These are phyloP conservation scores for Yasuhikotakia modesta DNA, from an alignment of 2,797 vertebrate species.

Conservation along the genomic window DNA sequence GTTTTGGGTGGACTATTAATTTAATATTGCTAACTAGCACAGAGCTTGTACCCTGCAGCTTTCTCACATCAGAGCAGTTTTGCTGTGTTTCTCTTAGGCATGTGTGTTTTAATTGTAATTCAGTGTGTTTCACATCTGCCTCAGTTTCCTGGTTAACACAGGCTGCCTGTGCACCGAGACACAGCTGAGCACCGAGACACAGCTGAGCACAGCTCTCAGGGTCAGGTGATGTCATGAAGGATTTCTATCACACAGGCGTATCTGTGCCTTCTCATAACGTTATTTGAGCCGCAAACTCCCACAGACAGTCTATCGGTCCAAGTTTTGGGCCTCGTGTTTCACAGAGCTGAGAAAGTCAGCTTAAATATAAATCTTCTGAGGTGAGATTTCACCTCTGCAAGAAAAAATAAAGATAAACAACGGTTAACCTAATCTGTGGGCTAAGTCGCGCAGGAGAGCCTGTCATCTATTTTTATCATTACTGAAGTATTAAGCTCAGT, in stretches of 20 bases:
- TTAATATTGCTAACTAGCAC: too few relatives aligned
- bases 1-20: too few relatives aligned
- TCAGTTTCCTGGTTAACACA: constrained; percentile 77
- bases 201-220: constrained; percentile 73
- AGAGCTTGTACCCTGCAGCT: not conserved
- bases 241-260: constrained; percentile 55
- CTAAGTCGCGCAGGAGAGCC: not conserved
- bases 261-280: too few relatives aligned
- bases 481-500: constrained; percentile 15
- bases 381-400: not conserved
- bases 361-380: constrained; percentile 18
- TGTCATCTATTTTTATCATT: constrained; percentile 9
- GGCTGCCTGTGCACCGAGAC: constrained; percentile 71
- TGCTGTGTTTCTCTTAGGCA: constrained; percentile 67
- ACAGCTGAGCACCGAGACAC: constrained; percentile 73
- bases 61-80: constrained; percentile 46
- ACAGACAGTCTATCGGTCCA: not conserved
- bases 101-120: constrained; percentile 79
- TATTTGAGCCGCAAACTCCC: constrained; percentile 33
- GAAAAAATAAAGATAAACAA: not conserved
- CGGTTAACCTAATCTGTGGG: not conserved
- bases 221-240: constrained; percentile 72
- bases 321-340: too few relatives aligned
- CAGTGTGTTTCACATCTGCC: constrained; percentile 71
- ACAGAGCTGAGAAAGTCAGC: constrained; percentile 1